Evolutionary conservation across 2,797 vertebrate genomes (phyloP).

Genomic region (Spea hammondii): DNA sequence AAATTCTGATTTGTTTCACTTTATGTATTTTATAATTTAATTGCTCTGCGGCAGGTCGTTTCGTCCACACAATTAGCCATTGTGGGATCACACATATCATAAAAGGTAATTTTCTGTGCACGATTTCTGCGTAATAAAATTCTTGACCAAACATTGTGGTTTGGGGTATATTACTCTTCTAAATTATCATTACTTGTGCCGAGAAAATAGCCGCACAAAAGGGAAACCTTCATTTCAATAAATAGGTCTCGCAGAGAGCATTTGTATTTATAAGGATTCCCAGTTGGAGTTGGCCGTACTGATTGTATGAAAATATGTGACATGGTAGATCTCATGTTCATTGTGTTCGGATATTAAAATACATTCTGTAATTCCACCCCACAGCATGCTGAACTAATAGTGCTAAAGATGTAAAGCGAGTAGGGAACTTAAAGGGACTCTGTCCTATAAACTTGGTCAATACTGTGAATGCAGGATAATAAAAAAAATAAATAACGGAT

Average conservation of each 20-base stretch:
- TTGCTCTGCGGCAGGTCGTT: conserved; percentile 41
- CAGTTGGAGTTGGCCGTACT: conserved; percentile 53
- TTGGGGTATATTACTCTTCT: conserved; percentile 54
- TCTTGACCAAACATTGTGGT: conserved; percentile 46
- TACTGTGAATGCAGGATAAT: too few relatives aligned
- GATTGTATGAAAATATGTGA: conserved; percentile 55
- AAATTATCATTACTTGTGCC: conserved; percentile 57
- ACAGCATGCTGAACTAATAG: neutral
- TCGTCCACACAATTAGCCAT: conserved; percentile 48
- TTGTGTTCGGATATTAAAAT: neutral
- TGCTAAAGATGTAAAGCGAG: neutral
- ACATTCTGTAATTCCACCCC: neutral
- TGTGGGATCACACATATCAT: conserved; percentile 32
- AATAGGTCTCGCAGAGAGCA: conserved; percentile 54
- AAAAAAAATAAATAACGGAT: too few relatives aligned
- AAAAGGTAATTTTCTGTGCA: conserved; percentile 44
- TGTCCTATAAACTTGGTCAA: too few relatives aligned
- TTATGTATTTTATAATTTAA: conserved; percentile 45
- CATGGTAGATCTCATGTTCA: conserved; percentile 12
- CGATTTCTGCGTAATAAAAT: conserved; percentile 41
- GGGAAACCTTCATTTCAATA: conserved; percentile 54
- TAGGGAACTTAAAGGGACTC: too few relatives aligned
- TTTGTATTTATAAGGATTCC: conserved; percentile 53
- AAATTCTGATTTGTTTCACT: conserved; percentile 39
- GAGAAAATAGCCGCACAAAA: conserved; percentile 53